These are phyloP conservation scores for Callospermophilus lateralis DNA, from an alignment of 2,113 vertebrate genomes.

Conservation along the genomic window DNA sequence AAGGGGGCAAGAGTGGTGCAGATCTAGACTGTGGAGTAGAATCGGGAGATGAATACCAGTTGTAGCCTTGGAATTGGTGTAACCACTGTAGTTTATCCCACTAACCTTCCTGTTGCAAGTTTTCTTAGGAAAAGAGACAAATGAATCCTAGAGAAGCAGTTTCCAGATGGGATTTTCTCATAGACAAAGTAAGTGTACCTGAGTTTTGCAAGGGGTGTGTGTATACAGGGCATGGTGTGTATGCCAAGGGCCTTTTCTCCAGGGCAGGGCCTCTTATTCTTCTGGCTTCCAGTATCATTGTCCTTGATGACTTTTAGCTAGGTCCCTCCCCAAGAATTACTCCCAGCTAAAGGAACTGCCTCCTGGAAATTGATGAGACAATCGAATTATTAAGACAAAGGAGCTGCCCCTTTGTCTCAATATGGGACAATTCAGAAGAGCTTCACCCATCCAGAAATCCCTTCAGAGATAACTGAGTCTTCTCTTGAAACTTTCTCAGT, in stretches of 20 bases:
- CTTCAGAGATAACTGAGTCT: neutral
- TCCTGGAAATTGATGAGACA: too few species aligned
- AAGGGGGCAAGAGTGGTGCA: neutral
- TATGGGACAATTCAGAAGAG: neutral
- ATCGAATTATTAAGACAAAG: too few species aligned
- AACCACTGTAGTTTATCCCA: neutral
- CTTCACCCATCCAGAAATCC: neutral
- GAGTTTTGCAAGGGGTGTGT: too few species aligned
- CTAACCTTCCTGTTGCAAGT: neutral
- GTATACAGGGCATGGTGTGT: too few species aligned
- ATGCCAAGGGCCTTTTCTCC: neutral
- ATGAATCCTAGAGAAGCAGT: neutral
- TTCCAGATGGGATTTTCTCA: neutral
- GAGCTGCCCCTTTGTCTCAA: neutral
- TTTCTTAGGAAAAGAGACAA: neutral
- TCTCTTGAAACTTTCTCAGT: neutral
- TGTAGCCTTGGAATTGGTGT: neutral
- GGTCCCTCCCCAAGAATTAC: neutral
- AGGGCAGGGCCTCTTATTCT: neutral
- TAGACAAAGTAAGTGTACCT: neutral
- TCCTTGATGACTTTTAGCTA: neutral
- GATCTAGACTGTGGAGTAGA: neutral
- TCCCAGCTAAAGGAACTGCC: neutral
- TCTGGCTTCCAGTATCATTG: neutral
- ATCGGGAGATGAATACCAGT: too few species aligned